These are phyloP conservation scores for Tiliqua scincoides DNA, from an alignment of 2,113 vertebrate genomes.

Conservation along the genomic window DNA sequence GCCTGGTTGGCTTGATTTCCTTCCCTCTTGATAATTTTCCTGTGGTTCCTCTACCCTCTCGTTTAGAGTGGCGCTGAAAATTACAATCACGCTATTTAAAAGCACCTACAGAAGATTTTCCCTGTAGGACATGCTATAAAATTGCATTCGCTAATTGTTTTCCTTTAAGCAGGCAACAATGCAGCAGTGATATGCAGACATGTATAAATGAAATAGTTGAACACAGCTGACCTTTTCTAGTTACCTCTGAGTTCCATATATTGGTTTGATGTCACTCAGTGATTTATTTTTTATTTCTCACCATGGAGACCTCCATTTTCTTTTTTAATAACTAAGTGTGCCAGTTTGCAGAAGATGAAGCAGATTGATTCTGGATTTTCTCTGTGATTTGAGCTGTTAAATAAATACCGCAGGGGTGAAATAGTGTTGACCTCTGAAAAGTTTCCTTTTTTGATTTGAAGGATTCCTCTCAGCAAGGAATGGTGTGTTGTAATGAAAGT, in stretches of 20 bases:
- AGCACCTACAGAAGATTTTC: conserved; percentile 7
- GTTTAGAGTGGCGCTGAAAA: conserved; percentile 44
- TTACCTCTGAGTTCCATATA: conserved; percentile 52
- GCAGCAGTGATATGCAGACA: conserved; percentile 31
- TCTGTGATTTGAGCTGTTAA: conserved; percentile 67
- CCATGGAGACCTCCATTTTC: conserved; percentile 56
- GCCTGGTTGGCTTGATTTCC: not conserved
- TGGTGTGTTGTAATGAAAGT: conserved; percentile 63
- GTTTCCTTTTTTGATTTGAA: conserved; percentile 39
- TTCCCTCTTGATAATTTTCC: conserved; percentile 9
- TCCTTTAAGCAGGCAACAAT: conserved; percentile 36
- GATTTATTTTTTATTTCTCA: conserved; percentile 64
- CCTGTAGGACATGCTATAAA: conserved; percentile 17
- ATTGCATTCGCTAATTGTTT: conserved; percentile 48
- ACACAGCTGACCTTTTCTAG: conserved; percentile 61
- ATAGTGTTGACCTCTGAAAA: conserved; percentile 66
- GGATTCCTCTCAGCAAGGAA: conserved; percentile 56
- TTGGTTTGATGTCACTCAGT: conserved; percentile 58
- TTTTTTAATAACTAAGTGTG: conserved; percentile 60
- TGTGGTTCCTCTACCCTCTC: not conserved
- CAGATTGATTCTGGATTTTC: conserved; percentile 69
- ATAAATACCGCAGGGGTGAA: conserved; percentile 69
- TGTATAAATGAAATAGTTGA: conserved; percentile 57
- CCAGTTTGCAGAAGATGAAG: conserved; percentile 52
- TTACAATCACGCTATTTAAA: not conserved